Evolutionary conservation across 2,888 invertebrate genomes (phyloP).

Genomic region (Lymantria dispar): DNA sequence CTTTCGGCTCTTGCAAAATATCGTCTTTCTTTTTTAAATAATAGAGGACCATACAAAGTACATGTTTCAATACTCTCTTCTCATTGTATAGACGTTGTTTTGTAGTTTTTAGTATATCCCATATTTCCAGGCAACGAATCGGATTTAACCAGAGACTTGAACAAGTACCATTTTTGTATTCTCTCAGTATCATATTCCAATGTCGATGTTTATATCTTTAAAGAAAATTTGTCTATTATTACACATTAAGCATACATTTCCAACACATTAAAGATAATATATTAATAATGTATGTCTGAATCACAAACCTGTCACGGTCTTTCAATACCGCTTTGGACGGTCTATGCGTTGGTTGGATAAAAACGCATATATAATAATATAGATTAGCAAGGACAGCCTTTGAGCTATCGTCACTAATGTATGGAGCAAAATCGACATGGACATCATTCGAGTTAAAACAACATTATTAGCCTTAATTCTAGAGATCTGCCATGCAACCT

Average conservation of each 20-base stretch:
- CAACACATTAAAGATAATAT: too few relatives aligned
- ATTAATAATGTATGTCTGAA: too few relatives aligned
- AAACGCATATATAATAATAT: too few relatives aligned
- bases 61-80: slow-evolving; percentile 45
- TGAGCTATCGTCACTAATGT: too few relatives aligned
- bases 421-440: too few relatives aligned
- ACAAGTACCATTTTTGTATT: slow-evolving; percentile 48
- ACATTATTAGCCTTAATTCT: too few relatives aligned
- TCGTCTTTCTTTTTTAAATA: slow-evolving; percentile 32
- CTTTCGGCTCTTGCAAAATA: not conserved
- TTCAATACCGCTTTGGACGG: too few relatives aligned
- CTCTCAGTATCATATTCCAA: slow-evolving; percentile 66
- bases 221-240: not conserved
- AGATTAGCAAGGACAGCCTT: too few relatives aligned
- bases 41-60: slow-evolving; percentile 57
- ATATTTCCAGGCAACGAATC: slow-evolving; percentile 59
- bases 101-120: slow-evolving; percentile 52
- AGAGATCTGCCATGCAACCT: too few relatives aligned
- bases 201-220: slow-evolving; percentile 61
- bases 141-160: slow-evolving; percentile 57
- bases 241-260: not conserved
- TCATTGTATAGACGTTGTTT: slow-evolving; percentile 47
- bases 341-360: too few relatives aligned
- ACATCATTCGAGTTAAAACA: too few relatives aligned
- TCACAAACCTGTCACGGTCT: too few relatives aligned